Base-by-base conservation (phyloP, 1,140 invertebrate species). In the Bombus breviceps region DNA sequence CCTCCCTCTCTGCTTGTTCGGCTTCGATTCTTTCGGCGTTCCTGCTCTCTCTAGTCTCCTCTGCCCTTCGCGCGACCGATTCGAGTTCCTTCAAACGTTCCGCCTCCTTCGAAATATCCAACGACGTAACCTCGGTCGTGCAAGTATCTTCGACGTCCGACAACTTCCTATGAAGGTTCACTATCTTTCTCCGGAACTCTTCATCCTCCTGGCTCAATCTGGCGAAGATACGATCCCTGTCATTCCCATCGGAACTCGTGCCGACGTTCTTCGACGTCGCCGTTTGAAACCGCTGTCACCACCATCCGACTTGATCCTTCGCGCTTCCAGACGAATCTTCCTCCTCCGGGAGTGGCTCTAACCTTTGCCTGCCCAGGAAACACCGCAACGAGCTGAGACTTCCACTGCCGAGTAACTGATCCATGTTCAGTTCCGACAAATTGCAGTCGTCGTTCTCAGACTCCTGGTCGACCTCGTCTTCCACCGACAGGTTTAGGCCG, bases 281-380 rank as follows among this genome's bases (percentile, higher is more conserved):
- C 78, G 92, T 86, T 74, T 92, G 91, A 86, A 93, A 94, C 94
- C 94, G 88, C 90, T 95, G 95, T 95, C 95, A 95, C 95, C 95
- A 95, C 95, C 95, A 95, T 83, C 95, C 94, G 18, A 93, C 93
- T 72, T 94, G 93, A 32, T 93, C 90, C 76, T 94, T 94, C 6
- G 92, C 92, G 64, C 93, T 94, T 2, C 91, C 93, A 1, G 93
- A 91, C 34, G 94, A 94, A 41, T 95, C 95, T 39, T 95, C 95
- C 78, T 95, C 95, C 43, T 95, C 95, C 2, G 92, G 94, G 0
- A 95, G 87, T 13, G 95, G 95, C 57, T 95, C 95, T 39, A 95
- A 86, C 34, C 94, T 84, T 10, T 93, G 86, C 39, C 95, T 90
- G 2, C 93, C 92, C 2, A 95, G 83, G 76, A 94, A 95, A 74